Evolutionary conservation across 2,888 invertebrate species (phyloP), one percentile per base, ranked within the genome.

Genomic region (Lathronympha strigana): DNA sequence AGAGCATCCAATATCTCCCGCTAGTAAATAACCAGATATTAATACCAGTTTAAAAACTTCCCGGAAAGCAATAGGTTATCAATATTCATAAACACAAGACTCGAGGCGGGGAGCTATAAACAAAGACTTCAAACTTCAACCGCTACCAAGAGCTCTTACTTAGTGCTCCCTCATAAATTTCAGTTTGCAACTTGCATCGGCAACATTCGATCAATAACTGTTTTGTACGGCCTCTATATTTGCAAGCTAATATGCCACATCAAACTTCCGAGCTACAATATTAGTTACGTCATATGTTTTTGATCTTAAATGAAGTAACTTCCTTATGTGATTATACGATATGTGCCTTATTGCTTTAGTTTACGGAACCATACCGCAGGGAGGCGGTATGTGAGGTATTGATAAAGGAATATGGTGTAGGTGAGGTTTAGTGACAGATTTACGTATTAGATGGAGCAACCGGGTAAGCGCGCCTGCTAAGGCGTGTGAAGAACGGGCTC

Each of bases 191-290:
- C 81, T 91, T 88, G 43, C 43, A 43, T 74, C 78, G 80, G 83
- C 81, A 88, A 86, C 87, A 85, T 88, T 89, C 87, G 90, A 91
- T 91, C 90, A 90, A 90, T 91, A 90, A 84, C 85, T 83, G 80
- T 88, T 90, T 91, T 91, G 88, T 90, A 91, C 82, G 89, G 91
- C 78, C 87, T 91, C 90, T 85, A 86, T 90, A 90, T 90, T 90
- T 90, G 89, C 89, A 87, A 90, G 85, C 82, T 90, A 89, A 92
- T 90, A 90, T 79, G 82, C 43, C 84, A 86, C 82, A 86, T 86
- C 86, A 81, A 88, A 90, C 86, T 88, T 86, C 79, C 79, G 78
- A 81, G 83, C 82, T 75, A 80, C 82, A 78, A 87, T 87, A 87
- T 86, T 82, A 85, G 76, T 80, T 81, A 80, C 85, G 81, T 84